phyloP scores from a whole-genome alignment of 2,797 vertebrate species.

The Nasua narica region DNA sequence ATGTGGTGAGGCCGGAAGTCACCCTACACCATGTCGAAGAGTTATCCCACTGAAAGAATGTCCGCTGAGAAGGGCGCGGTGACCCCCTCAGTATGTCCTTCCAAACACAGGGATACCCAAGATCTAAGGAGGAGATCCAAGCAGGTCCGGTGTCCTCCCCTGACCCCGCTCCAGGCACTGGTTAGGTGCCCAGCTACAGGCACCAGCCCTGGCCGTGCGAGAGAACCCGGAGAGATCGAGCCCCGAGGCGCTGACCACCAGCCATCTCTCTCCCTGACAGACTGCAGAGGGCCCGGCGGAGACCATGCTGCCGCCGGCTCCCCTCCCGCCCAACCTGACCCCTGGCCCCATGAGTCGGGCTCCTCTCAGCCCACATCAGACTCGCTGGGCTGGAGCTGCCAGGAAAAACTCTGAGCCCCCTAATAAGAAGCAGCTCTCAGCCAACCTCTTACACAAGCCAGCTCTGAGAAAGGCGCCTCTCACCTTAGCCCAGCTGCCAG shows the following conservation, averaged over 20 bases:
- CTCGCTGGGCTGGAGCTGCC: background rate
- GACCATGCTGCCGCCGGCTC: background rate
- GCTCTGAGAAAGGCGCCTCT: background rate
- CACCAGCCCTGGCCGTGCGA: background rate
- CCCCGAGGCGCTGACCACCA: background rate
- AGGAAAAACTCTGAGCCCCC: constrained; percentile 41
- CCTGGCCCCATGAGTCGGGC: constrained; percentile 37
- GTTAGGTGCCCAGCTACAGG: background rate
- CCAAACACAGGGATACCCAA: background rate
- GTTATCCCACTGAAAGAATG: background rate
- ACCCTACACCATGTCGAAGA: accelerated
- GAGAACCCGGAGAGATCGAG: background rate
- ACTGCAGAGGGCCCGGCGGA: background rate
- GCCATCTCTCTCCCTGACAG: background rate
- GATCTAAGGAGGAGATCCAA: background rate
- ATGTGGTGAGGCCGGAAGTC: background rate
- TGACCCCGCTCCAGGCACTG: background rate
- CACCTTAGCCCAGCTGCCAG: background rate
- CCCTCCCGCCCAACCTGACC: background rate
- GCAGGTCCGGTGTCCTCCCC: background rate
- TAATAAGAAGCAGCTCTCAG: background rate
- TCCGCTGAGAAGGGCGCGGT: background rate
- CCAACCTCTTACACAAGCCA: constrained; percentile 29
- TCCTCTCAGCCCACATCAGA: constrained; percentile 6
- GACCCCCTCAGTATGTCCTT: background rate